These are phyloP conservation scores for Anoplius nigerrimus DNA, from an alignment of 2,888 invertebrate species.

Conservation along the genomic window DNA sequence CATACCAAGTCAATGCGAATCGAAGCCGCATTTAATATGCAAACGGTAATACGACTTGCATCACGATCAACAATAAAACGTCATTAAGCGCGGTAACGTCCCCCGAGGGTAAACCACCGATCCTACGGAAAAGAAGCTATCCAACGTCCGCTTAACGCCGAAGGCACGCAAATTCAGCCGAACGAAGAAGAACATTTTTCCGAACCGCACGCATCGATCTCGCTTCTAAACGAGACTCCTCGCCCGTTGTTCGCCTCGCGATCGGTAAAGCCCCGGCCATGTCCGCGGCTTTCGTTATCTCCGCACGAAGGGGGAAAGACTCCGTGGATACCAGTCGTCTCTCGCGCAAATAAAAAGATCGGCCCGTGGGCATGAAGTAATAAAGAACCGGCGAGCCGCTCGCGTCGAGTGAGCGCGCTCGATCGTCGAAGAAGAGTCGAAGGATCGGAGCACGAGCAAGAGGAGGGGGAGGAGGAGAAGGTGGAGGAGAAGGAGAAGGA, in stretches of 20 bases:
- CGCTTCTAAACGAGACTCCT: too few species aligned
- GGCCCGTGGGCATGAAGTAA: conserved; percentile 7
- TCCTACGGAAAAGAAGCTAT: too few species aligned
- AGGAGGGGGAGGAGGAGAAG: conserved; percentile 8
- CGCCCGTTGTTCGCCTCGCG: conserved; percentile 42
- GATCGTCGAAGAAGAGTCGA: conserved; percentile 15
- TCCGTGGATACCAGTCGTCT: conserved; percentile 22
- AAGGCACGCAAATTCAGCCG: too few species aligned
- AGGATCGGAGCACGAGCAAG: conserved; percentile 3
- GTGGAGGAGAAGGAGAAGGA: conserved; percentile 33
- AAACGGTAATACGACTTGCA: too few species aligned
- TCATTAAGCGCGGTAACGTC: too few species aligned
- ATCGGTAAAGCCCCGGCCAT: conserved; percentile 55
- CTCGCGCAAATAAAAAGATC: conserved; percentile 12
- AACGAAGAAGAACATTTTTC: too few species aligned
- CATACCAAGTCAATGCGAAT: too few species aligned
- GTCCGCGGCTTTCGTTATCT: conserved; percentile 25
- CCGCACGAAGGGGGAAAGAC: conserved; percentile 6
- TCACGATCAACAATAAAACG: too few species aligned
- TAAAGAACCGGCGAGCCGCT: background rate
- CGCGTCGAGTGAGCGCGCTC: background rate
- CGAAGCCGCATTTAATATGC: too few species aligned
- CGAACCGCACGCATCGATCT: too few species aligned
- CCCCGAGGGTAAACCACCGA: too few species aligned
- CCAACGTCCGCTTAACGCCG: too few species aligned